Conservation (phyloP, 2,797 vertebrate species). For the Selene dorsalis region DNA sequence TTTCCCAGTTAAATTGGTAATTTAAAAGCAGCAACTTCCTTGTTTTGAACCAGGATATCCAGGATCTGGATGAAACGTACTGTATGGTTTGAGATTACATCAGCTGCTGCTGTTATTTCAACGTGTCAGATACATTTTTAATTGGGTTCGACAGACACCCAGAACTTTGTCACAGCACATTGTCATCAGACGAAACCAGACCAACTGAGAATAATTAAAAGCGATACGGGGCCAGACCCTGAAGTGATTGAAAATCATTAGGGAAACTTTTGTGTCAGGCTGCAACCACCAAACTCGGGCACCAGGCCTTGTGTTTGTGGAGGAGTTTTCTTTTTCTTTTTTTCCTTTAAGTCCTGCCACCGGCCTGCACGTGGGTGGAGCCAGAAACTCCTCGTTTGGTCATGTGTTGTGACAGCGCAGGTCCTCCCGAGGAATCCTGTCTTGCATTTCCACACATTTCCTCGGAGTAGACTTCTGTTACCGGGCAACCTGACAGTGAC, state of each 20-base stretch:
- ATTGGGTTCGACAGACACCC: neutral
- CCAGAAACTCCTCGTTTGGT: slow-evolving; percentile 44
- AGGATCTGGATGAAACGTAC: no score
- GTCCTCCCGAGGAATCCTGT: slow-evolving; percentile 71
- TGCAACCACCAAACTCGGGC: no score
- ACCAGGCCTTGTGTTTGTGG: no score
- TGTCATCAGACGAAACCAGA: slow-evolving; percentile 1
- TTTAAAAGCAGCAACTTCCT: no score
- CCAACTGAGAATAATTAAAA: neutral
- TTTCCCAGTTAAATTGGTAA: neutral
- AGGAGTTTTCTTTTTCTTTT: slow-evolving; percentile 24
- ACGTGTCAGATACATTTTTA: no score
- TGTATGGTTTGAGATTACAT: no score
- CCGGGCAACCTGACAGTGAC: slow-evolving; percentile 79
- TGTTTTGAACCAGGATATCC: no score
- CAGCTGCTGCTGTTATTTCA: no score
- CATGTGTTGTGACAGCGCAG: slow-evolving; percentile 43
- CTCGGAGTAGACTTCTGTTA: slow-evolving; percentile 73
- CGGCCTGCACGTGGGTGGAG: slow-evolving; percentile 24
- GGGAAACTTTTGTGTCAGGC: neutral
- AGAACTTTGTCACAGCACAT: neutral
- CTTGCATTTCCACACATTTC: slow-evolving; percentile 59
- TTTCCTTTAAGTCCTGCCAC: slow-evolving; percentile 10
- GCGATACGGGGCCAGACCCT: neutral
- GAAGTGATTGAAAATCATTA: neutral